Evolutionary conservation across 2,797 vertebrate genomes (phyloP), one percentile per base, ranked within the genome.

Genomic region (Arrhamphus sclerolepis): DNA sequence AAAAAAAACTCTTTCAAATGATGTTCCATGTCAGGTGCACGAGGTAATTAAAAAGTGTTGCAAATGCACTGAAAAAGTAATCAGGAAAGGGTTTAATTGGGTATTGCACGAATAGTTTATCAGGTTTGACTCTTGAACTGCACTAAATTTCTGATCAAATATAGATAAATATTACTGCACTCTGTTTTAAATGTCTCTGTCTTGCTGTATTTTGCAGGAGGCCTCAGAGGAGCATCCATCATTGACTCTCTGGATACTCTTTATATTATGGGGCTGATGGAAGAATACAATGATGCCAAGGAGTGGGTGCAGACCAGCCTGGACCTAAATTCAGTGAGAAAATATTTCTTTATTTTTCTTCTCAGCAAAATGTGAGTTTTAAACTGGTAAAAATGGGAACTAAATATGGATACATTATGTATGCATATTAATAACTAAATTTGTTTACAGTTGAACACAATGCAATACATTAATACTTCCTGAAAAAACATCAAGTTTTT

Each of bases 161-260:
- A n/a, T n/a, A n/a, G n/a, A n/a, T n/a, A n/a, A n/a, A n/a, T n/a
- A n/a, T 44, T 44, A 5, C 14, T 22, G 10, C 8, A 46, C 19
- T 1, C 7, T 43, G 9, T 46, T 14, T 9, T 14, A 16, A 10
- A 53, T 29, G 7, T 21, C 17, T 31, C 38, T 60, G n/a, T 31
- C 17, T 52, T 20, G 7, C 3, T 77, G 34, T 47, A n/a, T 77
- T 70, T 78, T 81, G 4, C 92, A 99, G 97, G 97, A 64, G 97
- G 96, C 34, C 93, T 99, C 70, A 92, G 92, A 62, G 97, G 97
- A 83, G 97, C 97, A 0, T 96, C 96, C 0, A 92, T 99, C 76
- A 92, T 99, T 0, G 97, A 99, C 62, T 97, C 97, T 19, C 92
- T 99, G 53, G 97, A 99, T 53, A 97, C 97, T 0, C 92, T 99